Evolutionary conservation across 2,888 invertebrate species (phyloP).

Genomic region (Eucera pruinosa): DNA sequence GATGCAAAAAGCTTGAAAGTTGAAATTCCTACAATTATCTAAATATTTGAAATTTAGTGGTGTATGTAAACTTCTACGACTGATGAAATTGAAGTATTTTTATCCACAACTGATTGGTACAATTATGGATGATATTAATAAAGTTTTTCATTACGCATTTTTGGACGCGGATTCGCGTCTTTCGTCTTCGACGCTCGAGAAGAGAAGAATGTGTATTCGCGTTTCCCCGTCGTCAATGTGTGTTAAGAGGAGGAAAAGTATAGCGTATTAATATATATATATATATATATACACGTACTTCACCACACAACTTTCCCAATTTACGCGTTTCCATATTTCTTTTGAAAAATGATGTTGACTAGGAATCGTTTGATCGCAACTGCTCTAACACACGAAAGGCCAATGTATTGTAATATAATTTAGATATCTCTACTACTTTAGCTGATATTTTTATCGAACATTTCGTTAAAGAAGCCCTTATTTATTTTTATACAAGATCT

Average conservation of each 20-base stretch:
- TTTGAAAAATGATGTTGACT: not conserved
- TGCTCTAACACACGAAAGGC: constrained; percentile 7
- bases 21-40: no score
- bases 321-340: not conserved
- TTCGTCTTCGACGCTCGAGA: no score
- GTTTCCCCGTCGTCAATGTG: no score
- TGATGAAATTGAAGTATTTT: no score
- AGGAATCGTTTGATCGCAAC: constrained; percentile 18
- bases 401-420: constrained; percentile 42
- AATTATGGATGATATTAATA: no score
- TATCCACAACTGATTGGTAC: no score
- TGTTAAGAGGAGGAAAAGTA: constrained; percentile 13
- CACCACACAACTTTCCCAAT: not conserved
- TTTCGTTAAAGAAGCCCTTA: constrained; percentile 61
- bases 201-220: no score
- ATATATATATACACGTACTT: not conserved
- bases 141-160: no score
- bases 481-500: constrained; percentile 78
- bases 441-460: constrained; percentile 43
- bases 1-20: no score
- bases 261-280: not conserved
- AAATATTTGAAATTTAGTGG: no score
- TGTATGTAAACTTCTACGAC: no score
- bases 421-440: constrained; percentile 31
- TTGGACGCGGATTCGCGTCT: no score